Evolutionary conservation across 1,140 invertebrate genomes (phyloP), one percentile per base, ranked within the genome.

Genomic region (Dendrolimus kikuchii): DNA sequence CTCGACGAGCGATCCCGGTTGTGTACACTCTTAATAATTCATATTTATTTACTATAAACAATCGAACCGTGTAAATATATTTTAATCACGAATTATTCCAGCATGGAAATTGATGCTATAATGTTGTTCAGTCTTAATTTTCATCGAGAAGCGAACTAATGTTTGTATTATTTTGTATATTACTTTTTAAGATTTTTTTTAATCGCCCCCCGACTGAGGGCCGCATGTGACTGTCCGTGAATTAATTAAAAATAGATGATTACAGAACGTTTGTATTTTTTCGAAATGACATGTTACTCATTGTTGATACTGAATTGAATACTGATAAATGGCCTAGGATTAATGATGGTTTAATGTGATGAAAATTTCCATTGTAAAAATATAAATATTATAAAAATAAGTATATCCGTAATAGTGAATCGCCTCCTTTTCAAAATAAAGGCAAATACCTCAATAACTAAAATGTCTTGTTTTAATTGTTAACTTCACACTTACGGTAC

Each of bases 131-230:
- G 81, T 81, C 78, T 82, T 74, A 77, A 71, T 68, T 68, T 60
- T 78, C 62, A 55, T 68, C 60, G 58, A 67, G 64, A 76, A 69
- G 55, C 66, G 69, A 78, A 80, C 63, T 81, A 76, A 82, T 75
- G 71, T 86, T 83, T 86, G 75, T 86, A 86, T 88, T 85, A 83
- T 88, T 88, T 88, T 88, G 84, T 88, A 88, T 81, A 86, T 86
- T 87, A 81, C 84, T 60, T 87, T 80, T 74, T 88, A 88, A 87
- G 83, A 80, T 74, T 85, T 87, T 77, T 65, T 68, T 55, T 73
- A 80, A 79, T 64, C 59, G 63, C 62, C 66, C 60, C 66, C 71
- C 75, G 77, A 66, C 62, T 62, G 59, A 53, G 53, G 54, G 60
- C 71, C 65, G 64, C 23, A 23, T 23, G 71, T 53, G 49, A 53